Evolutionary conservation across 2,888 invertebrate genomes (phyloP).

Genomic region (Drosophila macrospina): DNA sequence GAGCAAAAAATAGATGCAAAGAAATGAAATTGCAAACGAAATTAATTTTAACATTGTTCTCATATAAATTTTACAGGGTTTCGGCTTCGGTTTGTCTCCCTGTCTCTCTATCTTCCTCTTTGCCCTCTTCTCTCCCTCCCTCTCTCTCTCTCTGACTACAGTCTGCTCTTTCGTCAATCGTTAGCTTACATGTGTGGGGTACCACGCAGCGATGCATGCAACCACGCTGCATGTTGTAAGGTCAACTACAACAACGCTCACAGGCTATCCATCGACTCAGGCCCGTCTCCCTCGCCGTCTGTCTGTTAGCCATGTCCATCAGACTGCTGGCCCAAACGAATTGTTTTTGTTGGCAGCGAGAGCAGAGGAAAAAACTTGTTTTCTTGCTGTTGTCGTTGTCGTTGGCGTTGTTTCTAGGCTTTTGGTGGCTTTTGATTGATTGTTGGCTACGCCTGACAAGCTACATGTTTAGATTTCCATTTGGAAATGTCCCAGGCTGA

Average conservation of each 20-base stretch:
- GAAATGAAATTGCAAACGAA: constrained; percentile 17
- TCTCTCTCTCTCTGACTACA: constrained; percentile 5
- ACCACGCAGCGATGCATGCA: constrained; percentile 57
- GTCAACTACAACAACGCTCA: constrained; percentile 30
- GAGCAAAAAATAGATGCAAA: constrained; percentile 1
- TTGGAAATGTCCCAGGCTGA: constrained; percentile 28
- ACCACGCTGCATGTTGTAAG: constrained; percentile 39
- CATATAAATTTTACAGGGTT: constrained; percentile 21
- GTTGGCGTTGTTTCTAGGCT: constrained; percentile 10
- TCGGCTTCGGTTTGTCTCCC: background rate
- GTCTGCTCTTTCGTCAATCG: constrained; percentile 11
- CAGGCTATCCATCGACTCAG: constrained; percentile 12
- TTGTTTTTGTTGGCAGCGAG: constrained; percentile 20
- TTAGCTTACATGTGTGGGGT: constrained; percentile 29
- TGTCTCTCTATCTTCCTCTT: background rate
- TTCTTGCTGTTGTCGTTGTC: constrained; percentile 14
- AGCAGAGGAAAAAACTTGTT: constrained; percentile 36
- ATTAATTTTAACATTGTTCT: constrained; percentile 30
- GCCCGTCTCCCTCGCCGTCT: constrained; percentile 6
- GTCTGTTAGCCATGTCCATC: constrained; percentile 21
- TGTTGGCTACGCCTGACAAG: constrained; percentile 43
- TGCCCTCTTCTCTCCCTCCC: background rate
- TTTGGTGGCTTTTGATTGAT: constrained; percentile 44
- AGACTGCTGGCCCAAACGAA: constrained; percentile 25
- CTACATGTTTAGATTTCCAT: constrained; percentile 45